phyloP scores from a whole-genome alignment of 2,797 vertebrate species.

The Hybognathus amarus region DNA sequence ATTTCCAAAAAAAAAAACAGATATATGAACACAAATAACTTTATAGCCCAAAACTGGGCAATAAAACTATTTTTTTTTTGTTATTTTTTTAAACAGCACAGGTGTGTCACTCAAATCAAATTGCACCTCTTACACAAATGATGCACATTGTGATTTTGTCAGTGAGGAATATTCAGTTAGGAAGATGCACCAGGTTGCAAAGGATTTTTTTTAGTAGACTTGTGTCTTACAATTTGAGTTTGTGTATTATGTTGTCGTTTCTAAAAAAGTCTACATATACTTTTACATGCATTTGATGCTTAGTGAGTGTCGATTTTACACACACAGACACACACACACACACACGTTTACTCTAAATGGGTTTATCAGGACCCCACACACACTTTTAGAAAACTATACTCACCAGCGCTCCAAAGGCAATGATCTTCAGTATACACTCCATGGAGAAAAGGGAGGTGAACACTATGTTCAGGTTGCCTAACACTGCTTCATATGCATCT shows the following conservation, averaged over 20 bases:
- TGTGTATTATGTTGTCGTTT: not conserved
- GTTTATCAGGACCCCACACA: not conserved
- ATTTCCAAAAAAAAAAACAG: not conserved
- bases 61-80: not conserved
- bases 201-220: not conserved
- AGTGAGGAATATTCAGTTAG: not conserved
- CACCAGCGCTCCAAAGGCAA: slow-evolving; percentile 93
- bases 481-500: slow-evolving; percentile 83
- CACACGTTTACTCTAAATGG: too few relatives aligned
- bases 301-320: not conserved
- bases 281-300: not conserved
- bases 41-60: too few relatives aligned
- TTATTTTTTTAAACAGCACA: too few relatives aligned
- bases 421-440: slow-evolving; percentile 96
- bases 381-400: slow-evolving; percentile 61
- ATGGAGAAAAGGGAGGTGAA: slow-evolving; percentile 97
- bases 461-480: slow-evolving; percentile 94
- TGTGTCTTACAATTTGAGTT: not conserved
- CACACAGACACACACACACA: not conserved
- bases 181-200: too few relatives aligned
- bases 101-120: too few relatives aligned
- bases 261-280: not conserved
- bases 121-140: not conserved
- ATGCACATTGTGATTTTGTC: not conserved
- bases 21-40: not conserved